These are phyloP conservation scores for Gallinago nigripennis DNA, from an alignment of 2,797 vertebrate genomes.

Conservation along the genomic window DNA sequence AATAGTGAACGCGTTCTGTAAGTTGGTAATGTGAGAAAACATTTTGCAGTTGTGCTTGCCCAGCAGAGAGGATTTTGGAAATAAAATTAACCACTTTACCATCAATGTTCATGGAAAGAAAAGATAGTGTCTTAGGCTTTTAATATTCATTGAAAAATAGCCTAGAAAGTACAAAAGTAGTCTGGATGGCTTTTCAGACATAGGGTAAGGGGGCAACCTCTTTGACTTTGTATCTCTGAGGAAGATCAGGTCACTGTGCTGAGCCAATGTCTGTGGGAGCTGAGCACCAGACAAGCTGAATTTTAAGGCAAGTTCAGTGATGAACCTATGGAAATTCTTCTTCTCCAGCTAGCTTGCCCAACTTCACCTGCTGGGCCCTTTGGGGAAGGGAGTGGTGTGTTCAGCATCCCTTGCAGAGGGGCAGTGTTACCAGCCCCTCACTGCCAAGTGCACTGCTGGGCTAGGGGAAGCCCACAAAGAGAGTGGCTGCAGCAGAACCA, in stretches of 20 bases:
- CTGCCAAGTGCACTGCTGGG: neutral
- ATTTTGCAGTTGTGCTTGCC: constrained; percentile 71
- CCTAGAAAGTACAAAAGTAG: neutral
- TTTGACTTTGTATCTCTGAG: neutral
- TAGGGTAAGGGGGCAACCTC: neutral
- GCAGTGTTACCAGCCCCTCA: neutral
- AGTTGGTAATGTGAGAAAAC: neutral
- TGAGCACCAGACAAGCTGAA: neutral
- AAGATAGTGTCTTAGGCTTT: constrained; percentile 81
- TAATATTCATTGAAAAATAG: neutral
- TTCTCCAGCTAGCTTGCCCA: neutral
- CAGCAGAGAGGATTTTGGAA: constrained; percentile 86
- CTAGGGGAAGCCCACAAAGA: neutral
- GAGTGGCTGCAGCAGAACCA: neutral
- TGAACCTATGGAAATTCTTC: neutral
- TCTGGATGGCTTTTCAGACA: neutral
- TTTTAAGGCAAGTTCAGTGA: neutral
- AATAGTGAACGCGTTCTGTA: neutral
- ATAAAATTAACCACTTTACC: constrained; percentile 84
- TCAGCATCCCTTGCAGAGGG: neutral
- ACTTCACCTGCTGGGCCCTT: neutral
- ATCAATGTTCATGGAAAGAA: constrained; percentile 86
- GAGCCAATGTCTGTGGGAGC: neutral
- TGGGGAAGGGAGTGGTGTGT: neutral
- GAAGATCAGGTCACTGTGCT: neutral